Base-by-base conservation (phyloP, 2,888 invertebrate species). In the Apodemia zela region DNA sequence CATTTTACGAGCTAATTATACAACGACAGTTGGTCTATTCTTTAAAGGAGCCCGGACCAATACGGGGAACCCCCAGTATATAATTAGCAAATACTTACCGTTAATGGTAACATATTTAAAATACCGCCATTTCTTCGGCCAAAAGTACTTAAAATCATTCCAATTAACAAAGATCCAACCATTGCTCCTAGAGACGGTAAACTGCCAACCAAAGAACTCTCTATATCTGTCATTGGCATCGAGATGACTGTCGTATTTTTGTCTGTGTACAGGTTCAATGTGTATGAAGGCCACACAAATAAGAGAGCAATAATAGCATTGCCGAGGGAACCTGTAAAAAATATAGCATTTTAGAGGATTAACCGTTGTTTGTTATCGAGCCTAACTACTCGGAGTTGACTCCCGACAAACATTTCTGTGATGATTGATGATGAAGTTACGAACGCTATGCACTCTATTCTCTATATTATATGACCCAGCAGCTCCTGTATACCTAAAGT, bases 221-320 rank as follows among this genome's bases (percentile, higher is more conserved):
- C 89, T 0, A 90, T 78, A 21, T 86, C 79, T 8, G 88, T 85
- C 82, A 94, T 85, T 0, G 93, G 89, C 0, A 69, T 68, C 0
- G 75, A 75, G 1, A 92, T 80, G 0, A 93, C 74, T 0, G 92
- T 92, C 0, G 89, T 83, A n/a, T 80, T 71, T 2, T 77, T 72
- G 0, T 87, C 81, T 25, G 87, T 81, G 51, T 93, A 82, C 15
- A 85, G 76, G 0, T 85, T 81, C 0, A 92, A 73, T 0, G 93
- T 92, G 61, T 94, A 93, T 0, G 94, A 94, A 0, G 93, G 88
- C 94, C 94, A 94, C 0, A 93, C 93, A 61, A 92, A 83, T 0
- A 87, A 68, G 3, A 80, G n/a, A 2, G 85, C 90, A 78, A 82
- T 81, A 0, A 80, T 64, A 0, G 80, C 57, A 7, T 79, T 78